A percentile compares a stretch with the other conserved stretches of the same genome.
Conservation (phyloP, 2,888 invertebrate species). For the Priocnemis perturbator region DNA sequence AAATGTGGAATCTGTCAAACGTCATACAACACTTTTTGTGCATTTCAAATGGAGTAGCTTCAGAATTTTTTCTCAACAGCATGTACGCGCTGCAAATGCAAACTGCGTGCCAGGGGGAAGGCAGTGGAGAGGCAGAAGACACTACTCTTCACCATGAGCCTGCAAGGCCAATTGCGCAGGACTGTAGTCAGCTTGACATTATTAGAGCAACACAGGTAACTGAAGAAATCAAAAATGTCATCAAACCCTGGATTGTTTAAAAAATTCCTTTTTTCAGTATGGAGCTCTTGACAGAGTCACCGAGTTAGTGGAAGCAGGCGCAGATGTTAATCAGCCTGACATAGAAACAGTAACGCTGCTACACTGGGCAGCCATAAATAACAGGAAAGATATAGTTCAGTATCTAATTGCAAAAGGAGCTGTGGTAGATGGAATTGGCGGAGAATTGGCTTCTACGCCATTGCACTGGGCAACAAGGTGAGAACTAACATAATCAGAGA, state of each 20-base stretch:
- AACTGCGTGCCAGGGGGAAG: constrained; percentile 71
- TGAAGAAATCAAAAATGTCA: background rate
- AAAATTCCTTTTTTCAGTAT: constrained; percentile 78
- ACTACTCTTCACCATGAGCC: constrained; percentile 65
- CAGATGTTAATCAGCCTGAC: constrained; percentile 96
- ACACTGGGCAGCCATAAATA: constrained; percentile 99
- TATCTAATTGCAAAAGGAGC: constrained; percentile 92
- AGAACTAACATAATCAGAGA: background rate
- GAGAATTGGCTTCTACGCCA: constrained; percentile 96
- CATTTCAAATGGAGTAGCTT: no score
- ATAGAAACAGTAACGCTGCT: constrained; percentile 95
- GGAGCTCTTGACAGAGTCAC: constrained; percentile 90
- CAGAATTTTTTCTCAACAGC: constrained; percentile 23
- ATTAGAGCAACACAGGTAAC: constrained; percentile 93
- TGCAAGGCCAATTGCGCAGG: constrained; percentile 74
- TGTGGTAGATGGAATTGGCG: constrained; percentile 94
- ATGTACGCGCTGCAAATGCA: constrained; percentile 73
- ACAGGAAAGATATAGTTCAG: constrained; percentile 93
- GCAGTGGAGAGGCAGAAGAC: constrained; percentile 66
- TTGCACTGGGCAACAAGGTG: constrained; percentile 97
- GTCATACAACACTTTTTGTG: no score
- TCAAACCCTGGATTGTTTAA: background rate
- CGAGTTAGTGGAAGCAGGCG: constrained; percentile 93
- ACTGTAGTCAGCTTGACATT: constrained; percentile 91
- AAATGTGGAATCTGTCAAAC: background rate